Conservation (phyloP, 2,113 vertebrate genomes). For the Xenopus tropicalis region UCB_Xtro_10.0 CM004446.2:71592501-71593000, state of each 20-base stretch:
- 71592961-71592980: too few relatives aligned
- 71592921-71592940: too few relatives aligned
- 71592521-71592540: conserved; percentile 33
- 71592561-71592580: conserved; percentile 39
- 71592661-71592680: conserved; percentile 16
- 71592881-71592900: too few relatives aligned
- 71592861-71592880: too few relatives aligned
- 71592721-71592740: conserved; percentile 38
- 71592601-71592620: conserved; percentile 31
- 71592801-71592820: too few relatives aligned
- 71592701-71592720: conserved; percentile 24
- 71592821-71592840: too few relatives aligned
- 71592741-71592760: conserved; percentile 19
- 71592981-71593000: too few relatives aligned
- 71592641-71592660: conserved; percentile 39
- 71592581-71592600: conserved; percentile 38
- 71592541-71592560: conserved; percentile 11
- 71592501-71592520: conserved; percentile 1
- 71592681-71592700: conserved; percentile 15
- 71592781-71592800: conserved; percentile 7
- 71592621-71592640: conserved; percentile 43
- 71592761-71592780: conserved; percentile 32
- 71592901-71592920: too few relatives aligned
- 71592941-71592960: too few relatives aligned
- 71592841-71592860: too few relatives aligned